Conservation (phyloP, 2,113 vertebrate species). For the Laterallus jamaicensis region DNA sequence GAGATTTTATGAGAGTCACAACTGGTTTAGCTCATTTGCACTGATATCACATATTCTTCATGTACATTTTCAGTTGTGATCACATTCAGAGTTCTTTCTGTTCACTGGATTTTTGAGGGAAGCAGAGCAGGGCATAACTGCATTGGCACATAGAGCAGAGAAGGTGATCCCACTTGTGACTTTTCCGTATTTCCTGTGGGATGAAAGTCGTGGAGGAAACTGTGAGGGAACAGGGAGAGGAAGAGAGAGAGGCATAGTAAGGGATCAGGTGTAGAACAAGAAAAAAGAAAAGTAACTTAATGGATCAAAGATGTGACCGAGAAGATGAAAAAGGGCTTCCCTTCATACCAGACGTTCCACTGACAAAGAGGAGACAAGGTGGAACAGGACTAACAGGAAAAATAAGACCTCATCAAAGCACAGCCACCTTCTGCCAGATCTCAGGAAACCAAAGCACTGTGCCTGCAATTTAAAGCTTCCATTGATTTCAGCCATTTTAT, state of each 20-base stretch:
- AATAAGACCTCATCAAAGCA: not conserved
- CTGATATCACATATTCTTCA: not conserved
- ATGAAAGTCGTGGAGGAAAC: not conserved
- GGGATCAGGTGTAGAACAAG: not conserved
- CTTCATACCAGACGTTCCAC: slow-evolving; percentile 50
- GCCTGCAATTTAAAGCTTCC: not conserved
- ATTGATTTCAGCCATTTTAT: not conserved
- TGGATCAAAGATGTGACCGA: not conserved
- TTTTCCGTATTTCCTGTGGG: not conserved
- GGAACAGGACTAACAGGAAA: not conserved
- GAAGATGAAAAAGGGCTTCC: not conserved
- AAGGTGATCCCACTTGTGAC: not conserved
- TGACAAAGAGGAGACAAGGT: not conserved
- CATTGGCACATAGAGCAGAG: not conserved
- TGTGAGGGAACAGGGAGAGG: not conserved
- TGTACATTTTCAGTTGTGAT: not conserved
- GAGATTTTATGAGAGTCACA: slow-evolving; percentile 1
- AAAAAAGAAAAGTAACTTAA: not conserved
- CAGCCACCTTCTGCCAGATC: not conserved
- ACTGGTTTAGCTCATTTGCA: not conserved
- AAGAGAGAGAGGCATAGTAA: not conserved
- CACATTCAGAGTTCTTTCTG: not conserved
- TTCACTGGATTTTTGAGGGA: not conserved
- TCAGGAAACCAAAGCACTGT: not conserved
- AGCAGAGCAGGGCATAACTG: not conserved